Conservation (phyloP, 1,140 invertebrate species). For the Bombus pascuorum region DNA sequence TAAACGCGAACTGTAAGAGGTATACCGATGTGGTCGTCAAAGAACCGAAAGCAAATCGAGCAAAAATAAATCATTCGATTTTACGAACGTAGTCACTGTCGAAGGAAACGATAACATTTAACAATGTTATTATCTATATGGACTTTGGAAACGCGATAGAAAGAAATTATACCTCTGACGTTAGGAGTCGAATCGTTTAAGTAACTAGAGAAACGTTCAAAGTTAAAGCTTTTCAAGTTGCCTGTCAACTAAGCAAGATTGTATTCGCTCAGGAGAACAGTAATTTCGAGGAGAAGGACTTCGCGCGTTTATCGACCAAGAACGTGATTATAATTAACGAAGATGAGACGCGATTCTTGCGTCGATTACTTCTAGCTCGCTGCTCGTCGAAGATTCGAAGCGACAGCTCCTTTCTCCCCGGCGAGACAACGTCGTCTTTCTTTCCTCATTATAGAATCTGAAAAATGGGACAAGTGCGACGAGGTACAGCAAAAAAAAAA, state of each 20-base stretch:
- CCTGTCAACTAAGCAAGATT: neutral
- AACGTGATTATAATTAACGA: slow-evolving; percentile 41
- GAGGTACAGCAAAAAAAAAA: slow-evolving; percentile 56
- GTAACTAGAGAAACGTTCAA: neutral
- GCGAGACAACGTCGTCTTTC: slow-evolving; percentile 55
- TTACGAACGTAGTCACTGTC: neutral
- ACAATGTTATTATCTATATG: neutral
- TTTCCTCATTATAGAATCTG: slow-evolving; percentile 52
- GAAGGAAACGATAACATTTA: neutral
- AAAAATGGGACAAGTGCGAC: slow-evolving; percentile 62
- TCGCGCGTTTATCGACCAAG: neutral
- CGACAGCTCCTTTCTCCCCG: slow-evolving; percentile 30
- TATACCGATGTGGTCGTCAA: neutral
- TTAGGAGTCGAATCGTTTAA: neutral
- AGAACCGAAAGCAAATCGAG: neutral
- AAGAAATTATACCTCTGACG: neutral
- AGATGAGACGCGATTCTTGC: slow-evolving; percentile 31
- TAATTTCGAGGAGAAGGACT: too few relatives aligned
- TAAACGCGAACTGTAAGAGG: neutral
- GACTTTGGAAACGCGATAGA: neutral
- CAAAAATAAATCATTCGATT: neutral
- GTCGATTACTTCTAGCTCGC: slow-evolving; percentile 39
- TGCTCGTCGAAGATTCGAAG: slow-evolving; percentile 47
- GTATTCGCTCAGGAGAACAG: neutral
- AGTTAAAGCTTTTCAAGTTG: neutral